Percentiles rank a stretch among this genome's conserved stretches.
Evolutionary conservation across 2,113 vertebrate genomes (phyloP).

Genomic region (Muscicapa adusta): DNA sequence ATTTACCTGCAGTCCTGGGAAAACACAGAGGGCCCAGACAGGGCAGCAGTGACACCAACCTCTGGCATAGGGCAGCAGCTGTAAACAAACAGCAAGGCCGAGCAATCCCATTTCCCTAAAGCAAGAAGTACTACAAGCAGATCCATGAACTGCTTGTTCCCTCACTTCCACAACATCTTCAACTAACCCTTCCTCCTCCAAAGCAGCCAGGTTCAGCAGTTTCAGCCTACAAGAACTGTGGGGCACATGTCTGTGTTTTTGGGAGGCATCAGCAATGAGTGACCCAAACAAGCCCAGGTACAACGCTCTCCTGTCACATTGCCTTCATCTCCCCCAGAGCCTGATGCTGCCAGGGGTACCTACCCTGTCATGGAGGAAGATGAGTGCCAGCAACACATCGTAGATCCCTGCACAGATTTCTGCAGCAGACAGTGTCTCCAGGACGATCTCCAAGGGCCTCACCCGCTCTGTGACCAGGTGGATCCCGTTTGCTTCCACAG

Average conservation of each 20-base stretch:
- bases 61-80: not conserved
- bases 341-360: not conserved
- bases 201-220: not conserved
- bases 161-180: not conserved
- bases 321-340: not conserved
- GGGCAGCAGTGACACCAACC: not conserved
- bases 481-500: constrained; percentile 86
- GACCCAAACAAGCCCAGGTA: not conserved
- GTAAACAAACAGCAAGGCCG: not conserved
- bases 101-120: not conserved
- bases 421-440: constrained; percentile 82
- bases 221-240: not conserved
- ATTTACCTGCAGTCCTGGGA: not conserved
- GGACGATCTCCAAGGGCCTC: constrained; percentile 82
- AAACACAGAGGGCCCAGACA: not conserved
- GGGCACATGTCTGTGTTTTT: not conserved
- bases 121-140: not conserved
- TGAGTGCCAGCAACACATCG: constrained; percentile 87
- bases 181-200: not conserved
- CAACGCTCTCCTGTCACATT: rapidly evolving
- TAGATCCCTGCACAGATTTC: constrained; percentile 95
- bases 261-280: not conserved
- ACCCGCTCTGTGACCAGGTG: constrained; percentile 93
- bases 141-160: not conserved
- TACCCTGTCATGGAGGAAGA: constrained; percentile 94